phyloP scores from a whole-genome alignment of 1,140 invertebrate species.

The Lepidurus couesii region DNA sequence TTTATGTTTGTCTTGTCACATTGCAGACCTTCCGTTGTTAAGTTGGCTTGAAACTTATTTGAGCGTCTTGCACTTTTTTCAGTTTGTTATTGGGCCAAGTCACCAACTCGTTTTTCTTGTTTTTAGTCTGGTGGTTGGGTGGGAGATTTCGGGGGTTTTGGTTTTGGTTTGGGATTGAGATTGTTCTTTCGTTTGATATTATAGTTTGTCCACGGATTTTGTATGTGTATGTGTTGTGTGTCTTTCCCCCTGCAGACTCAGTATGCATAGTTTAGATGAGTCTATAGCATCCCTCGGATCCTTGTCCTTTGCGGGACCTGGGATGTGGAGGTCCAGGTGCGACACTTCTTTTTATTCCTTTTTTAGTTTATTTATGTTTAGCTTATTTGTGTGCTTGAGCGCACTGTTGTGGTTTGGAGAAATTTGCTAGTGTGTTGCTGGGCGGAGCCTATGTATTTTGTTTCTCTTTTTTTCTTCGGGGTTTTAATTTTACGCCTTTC shows the following conservation, averaged over 20 bases:
- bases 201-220: not conserved
- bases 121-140: slow-evolving; percentile 23
- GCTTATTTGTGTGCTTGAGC: not conserved
- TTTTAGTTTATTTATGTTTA: slow-evolving; percentile 26
- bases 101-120: slow-evolving; percentile 21
- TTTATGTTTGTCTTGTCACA: not conserved
- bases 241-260: slow-evolving; percentile 28
- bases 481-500: too few species aligned
- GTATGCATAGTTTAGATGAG: slow-evolving; percentile 34
- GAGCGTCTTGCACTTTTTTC: slow-evolving; percentile 32
- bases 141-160: not conserved
- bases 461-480: too few species aligned
- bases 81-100: slow-evolving; percentile 30
- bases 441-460: not conserved
- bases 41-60: not conserved
- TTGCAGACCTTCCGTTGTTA: not conserved
- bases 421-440: not conserved
- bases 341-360: slow-evolving; percentile 34
- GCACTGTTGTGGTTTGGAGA: not conserved
- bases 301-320: slow-evolving; percentile 30
- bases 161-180: not conserved
- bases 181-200: not conserved
- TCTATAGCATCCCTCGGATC: slow-evolving; percentile 34
- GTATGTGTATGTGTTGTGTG: slow-evolving; percentile 32
- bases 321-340: slow-evolving; percentile 41